These are phyloP conservation scores for Hylaea fasciaria DNA, from an alignment of 2,888 invertebrate species.

Conservation along the genomic window DNA sequence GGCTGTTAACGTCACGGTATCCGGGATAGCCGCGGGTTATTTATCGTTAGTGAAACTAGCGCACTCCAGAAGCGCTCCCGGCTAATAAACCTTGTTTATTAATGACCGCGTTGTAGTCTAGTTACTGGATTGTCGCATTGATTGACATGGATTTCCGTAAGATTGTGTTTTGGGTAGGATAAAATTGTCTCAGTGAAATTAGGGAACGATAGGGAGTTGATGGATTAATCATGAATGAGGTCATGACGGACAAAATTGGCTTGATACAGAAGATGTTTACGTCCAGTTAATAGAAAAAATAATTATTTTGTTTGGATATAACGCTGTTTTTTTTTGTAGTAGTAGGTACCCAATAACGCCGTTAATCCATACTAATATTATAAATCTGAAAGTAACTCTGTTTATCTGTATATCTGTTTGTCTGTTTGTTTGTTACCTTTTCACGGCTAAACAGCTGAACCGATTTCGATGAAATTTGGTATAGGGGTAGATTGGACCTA, in stretches of 20 bases:
- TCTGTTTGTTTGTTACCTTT: no score
- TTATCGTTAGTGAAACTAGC: slow-evolving; percentile 57
- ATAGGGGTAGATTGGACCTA: no score
- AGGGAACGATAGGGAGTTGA: neutral
- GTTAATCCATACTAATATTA: no score
- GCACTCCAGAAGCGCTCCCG: slow-evolving; percentile 43
- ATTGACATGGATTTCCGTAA: slow-evolving; percentile 31
- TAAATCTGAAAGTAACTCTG: no score
- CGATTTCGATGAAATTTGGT: no score
- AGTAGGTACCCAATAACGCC: no score
- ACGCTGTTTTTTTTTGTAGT: no score
- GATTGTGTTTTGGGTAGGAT: slow-evolving; percentile 1
- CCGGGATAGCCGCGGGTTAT: slow-evolving; percentile 64
- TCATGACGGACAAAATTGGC: neutral
- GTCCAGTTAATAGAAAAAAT: no score
- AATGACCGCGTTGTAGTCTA: slow-evolving; percentile 48
- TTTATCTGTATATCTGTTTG: no score
- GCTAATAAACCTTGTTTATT: slow-evolving; percentile 56
- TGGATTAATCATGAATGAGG: neutral
- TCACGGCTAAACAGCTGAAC: no score
- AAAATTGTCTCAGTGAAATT: slow-evolving; percentile 1
- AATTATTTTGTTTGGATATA: no score
- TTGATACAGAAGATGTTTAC: no score
- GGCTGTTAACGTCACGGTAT: slow-evolving; percentile 55
- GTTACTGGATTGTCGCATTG: slow-evolving; percentile 33